Percentiles rank a stretch among this genome's conserved stretches.
phyloP scores from a whole-genome alignment of 2,797 vertebrate genomes.

The Pangasius larnaudii region DNA sequence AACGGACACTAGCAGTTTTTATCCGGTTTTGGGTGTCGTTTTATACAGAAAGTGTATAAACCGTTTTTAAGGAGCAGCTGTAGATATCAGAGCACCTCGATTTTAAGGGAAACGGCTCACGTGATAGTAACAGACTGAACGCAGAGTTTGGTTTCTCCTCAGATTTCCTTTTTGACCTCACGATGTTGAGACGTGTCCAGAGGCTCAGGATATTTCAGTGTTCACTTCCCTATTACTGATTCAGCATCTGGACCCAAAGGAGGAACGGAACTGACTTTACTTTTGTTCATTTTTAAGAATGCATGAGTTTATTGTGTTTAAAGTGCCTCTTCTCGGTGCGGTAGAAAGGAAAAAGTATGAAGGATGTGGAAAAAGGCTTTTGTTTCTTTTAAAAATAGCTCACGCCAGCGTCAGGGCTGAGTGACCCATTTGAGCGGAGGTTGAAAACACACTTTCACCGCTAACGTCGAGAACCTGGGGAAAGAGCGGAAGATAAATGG shows the following conservation, averaged over 20 bases:
- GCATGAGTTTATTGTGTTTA: conserved; percentile 38
- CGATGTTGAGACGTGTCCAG: background rate
- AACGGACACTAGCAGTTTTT: background rate
- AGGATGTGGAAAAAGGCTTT: conserved; percentile 32
- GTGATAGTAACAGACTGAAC: background rate
- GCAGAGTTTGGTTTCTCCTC: background rate
- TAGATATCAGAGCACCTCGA: background rate
- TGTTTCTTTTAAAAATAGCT: conserved; percentile 51
- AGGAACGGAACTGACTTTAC: background rate
- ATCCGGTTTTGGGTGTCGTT: background rate
- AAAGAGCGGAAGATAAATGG: conserved; percentile 52
- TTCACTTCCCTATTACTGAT: background rate
- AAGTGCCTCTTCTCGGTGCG: background rate
- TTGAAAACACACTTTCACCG: conserved; percentile 44
- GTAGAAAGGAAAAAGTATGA: conserved; percentile 15
- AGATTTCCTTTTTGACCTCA: background rate
- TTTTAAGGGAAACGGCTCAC: too few relatives aligned
- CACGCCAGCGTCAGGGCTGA: conserved; percentile 33
- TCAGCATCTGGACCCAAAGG: background rate
- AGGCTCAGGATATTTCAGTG: background rate
- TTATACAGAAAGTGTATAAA: background rate
- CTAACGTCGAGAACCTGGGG: conserved; percentile 24
- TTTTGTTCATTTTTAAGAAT: conserved; percentile 45
- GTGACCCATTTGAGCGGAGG: conserved; percentile 49
- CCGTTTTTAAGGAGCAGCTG: background rate